Percentiles rank a stretch among this genome's conserved stretches.
Evolutionary conservation across 2,888 invertebrate genomes (phyloP).

Genomic region (Tenthredo notha): DNA sequence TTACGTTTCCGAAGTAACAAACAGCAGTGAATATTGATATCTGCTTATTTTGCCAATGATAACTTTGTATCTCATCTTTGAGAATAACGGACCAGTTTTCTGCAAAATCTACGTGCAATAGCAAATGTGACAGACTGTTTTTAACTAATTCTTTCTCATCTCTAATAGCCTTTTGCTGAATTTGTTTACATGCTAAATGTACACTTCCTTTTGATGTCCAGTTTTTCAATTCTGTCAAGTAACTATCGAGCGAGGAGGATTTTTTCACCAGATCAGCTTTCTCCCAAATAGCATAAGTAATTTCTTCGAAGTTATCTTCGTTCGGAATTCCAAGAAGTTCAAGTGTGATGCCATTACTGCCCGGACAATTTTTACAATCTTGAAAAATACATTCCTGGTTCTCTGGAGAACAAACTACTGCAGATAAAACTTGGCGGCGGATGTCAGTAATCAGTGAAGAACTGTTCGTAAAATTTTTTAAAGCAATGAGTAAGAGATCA

Average conservation of each 20-base stretch:
- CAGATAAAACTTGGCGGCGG: conserved; percentile 23
- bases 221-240: conserved; percentile 38
- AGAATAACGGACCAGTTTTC: conserved; percentile 52
- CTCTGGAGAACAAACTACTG: conserved; percentile 36
- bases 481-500: conserved; percentile 46
- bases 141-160: conserved; percentile 20
- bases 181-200: background rate
- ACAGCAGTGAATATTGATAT: conserved; percentile 53
- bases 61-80: conserved; percentile 48
- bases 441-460: conserved; percentile 28
- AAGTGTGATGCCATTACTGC: conserved; percentile 33
- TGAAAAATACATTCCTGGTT: conserved; percentile 47
- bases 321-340: conserved; percentile 15
- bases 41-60: conserved; percentile 53
- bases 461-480: conserved; percentile 33
- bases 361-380: conserved; percentile 39
- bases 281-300: conserved; percentile 53
- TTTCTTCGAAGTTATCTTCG: conserved; percentile 41
- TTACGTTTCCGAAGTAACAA: conserved; percentile 7
- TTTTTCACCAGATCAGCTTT: conserved; percentile 51
- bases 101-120: conserved; percentile 51
- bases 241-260: conserved; percentile 31
- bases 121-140: background rate
- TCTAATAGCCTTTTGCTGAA: conserved; percentile 6
- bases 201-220: background rate